Evolutionary conservation across 2,797 vertebrate genomes (phyloP), one percentile per base, ranked within the genome.

Genomic region (Nothura maculosa): DNA sequence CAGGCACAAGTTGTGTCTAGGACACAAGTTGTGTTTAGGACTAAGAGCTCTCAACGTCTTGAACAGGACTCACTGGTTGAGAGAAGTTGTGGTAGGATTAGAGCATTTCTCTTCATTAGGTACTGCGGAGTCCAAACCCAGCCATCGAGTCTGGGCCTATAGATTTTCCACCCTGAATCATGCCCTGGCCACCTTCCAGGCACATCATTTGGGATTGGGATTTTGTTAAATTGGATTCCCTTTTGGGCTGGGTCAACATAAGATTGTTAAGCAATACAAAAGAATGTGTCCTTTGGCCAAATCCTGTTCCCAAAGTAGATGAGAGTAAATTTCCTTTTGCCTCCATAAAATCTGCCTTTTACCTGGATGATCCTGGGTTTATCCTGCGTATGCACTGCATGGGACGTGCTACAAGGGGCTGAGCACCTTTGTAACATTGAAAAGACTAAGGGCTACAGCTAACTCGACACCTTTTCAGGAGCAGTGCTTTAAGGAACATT

Each of bases 101-200:
- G 45, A 58, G 9, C 43, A 55, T 48, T 81, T 45, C 32, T 48
- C 22, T 15, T 22, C 61, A 38, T n/a, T 22, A 27, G 24, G 20
- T 15, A 12, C n/a, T 50, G 20, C 50, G 32, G 28, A 13, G 36
- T 48, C 68, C 57, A 61, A 52, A 27, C 7, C 40, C 17, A 34
- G 0, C 1, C 45, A 0, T 0, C 47, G 60, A 85, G 50, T 64
- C 30, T 3, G 8, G 10, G 32, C 42, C 3, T 2, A 40, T 2
- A 42, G 32, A 17, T 90, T 90, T 81, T 25, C 47, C 25, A 25
- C 61, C 18, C 30, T 83, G 52, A 79, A 16, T 55, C 64, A 66
- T 43, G 6, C 15, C 38, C 48, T 80, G 64, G 74, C 32, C 6
- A 2, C 22, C 28, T 86, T 74, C 85, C 77, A 89, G 50, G 11